Evolutionary conservation across 2,113 vertebrate species (phyloP).

Genomic region (Emydura subglobosa): DNA sequence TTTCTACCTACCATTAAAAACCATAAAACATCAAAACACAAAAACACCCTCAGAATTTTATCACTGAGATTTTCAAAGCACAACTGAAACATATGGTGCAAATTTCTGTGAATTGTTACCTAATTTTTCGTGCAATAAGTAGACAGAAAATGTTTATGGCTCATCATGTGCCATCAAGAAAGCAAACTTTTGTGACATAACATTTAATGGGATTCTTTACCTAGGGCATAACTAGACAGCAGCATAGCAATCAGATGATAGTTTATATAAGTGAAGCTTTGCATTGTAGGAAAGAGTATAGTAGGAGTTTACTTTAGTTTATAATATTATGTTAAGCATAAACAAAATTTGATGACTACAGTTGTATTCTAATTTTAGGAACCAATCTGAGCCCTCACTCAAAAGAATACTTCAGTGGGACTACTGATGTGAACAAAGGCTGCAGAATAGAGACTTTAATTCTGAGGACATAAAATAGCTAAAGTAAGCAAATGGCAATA

Average conservation of each 20-base stretch:
- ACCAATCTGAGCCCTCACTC: not conserved
- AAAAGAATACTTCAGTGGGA: constrained; percentile 1
- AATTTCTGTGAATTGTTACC: not conserved
- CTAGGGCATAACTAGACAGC: not conserved
- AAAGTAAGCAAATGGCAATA: not conserved
- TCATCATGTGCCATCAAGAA: not conserved
- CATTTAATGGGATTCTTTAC: not conserved
- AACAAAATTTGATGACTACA: not conserved
- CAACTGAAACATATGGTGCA: not conserved
- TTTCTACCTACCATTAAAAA: constrained; percentile 1
- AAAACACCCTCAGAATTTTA: not conserved
- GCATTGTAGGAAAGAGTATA: not conserved
- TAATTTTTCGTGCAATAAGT: not conserved
- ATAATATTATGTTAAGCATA: not conserved
- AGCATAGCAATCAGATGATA: not conserved
- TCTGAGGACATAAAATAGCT: not conserved
- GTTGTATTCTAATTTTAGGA: not conserved
- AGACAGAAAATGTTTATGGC: not conserved
- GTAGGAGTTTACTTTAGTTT: not conserved
- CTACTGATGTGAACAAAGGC: not conserved
- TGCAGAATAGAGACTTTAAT: not conserved
- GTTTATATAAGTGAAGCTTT: not conserved
- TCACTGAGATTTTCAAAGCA: not conserved
- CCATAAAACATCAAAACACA: not conserved
- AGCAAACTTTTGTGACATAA: not conserved